Base-by-base conservation (phyloP, 2,113 vertebrate genomes). In the Thunnus maccoyii region DNA sequence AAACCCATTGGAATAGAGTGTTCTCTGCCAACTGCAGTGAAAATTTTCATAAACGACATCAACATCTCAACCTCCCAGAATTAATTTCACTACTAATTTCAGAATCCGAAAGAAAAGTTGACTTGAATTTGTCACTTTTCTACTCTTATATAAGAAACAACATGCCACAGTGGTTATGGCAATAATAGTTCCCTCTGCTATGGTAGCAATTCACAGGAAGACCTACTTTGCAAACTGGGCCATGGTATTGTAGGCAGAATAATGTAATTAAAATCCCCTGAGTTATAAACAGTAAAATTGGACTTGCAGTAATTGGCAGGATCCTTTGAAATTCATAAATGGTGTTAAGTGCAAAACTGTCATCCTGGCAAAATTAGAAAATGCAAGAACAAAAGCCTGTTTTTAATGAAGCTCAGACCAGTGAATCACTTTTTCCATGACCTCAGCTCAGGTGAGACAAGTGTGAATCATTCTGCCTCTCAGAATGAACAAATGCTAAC, bases 211-310 rank as follows among this genome's bases (percentile, higher is more conserved):
- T 69, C 62, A 63, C 76, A 87, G 50, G 48, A 85, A 86, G 81
- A 76, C 84, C 80, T 68, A 82, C 65, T 87, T 86, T 79, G 41
- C 46, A 82, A 86, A 90, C 60, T 86, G 81, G 84, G 84, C 72
- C 88, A 66, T 47, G 55, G 57, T 86, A 20, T 85, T 87, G 76
- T 88, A 71, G 79, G 76, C 58, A 72, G 54, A 41, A 72, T 80
- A 67, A 87, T 83, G 71, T 74, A 56, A 85, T 88, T 85, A 68
- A 68, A 86, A 84, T 89, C 86, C 83, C 77, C 57, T 10, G 50
- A 85, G 64, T 86, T 86, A 54, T 67, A 78, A 81, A 81, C 3
- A 30, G 62, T 54, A 41, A 73, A 80, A 76, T 44, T 76, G 76
- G 72, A 20, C 72, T 73, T 11, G 7, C 57, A 25, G 44, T 61